A percentile compares a stretch with the other conserved stretches of the same genome.
Conservation (phyloP, 2,797 vertebrate genomes). For the Pogonophryne albipinna region DNA sequence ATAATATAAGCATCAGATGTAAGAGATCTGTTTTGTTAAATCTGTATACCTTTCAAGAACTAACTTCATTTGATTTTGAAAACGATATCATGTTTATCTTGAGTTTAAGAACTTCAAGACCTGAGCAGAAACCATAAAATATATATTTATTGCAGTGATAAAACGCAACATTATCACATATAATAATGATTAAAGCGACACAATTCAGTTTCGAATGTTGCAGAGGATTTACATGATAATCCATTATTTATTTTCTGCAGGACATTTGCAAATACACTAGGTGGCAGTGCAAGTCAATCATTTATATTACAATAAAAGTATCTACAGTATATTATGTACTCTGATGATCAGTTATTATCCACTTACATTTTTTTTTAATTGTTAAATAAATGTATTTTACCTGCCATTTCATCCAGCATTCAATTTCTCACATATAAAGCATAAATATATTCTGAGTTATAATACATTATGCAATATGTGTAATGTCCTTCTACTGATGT, state of each 20-base stretch:
- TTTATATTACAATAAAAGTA: not conserved
- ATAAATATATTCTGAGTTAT: not conserved
- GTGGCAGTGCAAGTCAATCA: conserved; percentile 53
- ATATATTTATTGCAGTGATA: no score
- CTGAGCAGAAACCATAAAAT: no score
- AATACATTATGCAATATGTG: not conserved
- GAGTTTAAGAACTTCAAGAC: no score
- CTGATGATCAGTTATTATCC: no score
- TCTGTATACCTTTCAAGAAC: not conserved
- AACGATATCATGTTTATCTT: not conserved
- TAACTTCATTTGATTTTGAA: not conserved
- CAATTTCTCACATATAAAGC: not conserved
- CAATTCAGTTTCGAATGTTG: no score
- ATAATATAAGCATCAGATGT: no score
- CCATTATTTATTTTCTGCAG: conserved; percentile 12
- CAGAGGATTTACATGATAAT: no score
- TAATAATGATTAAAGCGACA: no score
- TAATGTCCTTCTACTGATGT: not conserved
- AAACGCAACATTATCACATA: no score
- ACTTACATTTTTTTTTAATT: no score
- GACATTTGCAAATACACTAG: conserved; percentile 51
- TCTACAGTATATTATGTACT: not conserved
- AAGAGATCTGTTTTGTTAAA: not conserved
- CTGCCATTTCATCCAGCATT: not conserved
- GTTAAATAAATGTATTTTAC: not conserved